Evolutionary conservation across 2,113 vertebrate species (phyloP).

Genomic region (Hyla sarda): DNA sequence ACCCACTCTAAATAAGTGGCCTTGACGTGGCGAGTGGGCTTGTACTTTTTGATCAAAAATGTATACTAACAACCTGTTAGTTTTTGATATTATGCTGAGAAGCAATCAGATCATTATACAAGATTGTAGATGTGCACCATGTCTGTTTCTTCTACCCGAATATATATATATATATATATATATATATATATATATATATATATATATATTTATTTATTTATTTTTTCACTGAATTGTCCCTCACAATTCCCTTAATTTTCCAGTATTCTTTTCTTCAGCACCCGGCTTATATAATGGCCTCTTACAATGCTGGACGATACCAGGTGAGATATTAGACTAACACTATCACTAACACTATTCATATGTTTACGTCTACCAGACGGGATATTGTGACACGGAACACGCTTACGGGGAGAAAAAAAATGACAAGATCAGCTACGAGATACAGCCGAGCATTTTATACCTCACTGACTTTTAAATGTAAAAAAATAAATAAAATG

Average conservation of each 20-base stretch:
- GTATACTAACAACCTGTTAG: no score
- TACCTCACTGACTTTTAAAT: conserved; percentile 23
- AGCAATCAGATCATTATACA: no score
- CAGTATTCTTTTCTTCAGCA: not conserved
- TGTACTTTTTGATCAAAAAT: no score
- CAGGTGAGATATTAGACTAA: not conserved
- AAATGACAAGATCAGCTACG: not conserved
- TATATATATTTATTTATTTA: no score
- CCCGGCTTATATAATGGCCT: not conserved
- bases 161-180: no score
- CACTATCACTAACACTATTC: not conserved
- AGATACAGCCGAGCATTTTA: not conserved
- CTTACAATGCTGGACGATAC: not conserved
- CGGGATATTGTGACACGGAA: not conserved
- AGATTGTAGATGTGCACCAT: no score
- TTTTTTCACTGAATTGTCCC: not conserved
- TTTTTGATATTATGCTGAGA: no score
- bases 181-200: no score
- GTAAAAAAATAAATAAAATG: conserved; percentile 30
- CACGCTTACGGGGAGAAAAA: conserved; percentile 7
- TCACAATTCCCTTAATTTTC: not conserved
- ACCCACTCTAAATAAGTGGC: no score
- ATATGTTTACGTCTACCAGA: conserved; percentile 10
- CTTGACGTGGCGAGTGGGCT: no score
- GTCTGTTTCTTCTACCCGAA: no score